A percentile compares a stretch with the other conserved stretches of the same genome.
These are phyloP conservation scores for Sebastiscus albofasciatus DNA, from an alignment of 2,797 vertebrate genomes.

Conservation along the genomic window DNA sequence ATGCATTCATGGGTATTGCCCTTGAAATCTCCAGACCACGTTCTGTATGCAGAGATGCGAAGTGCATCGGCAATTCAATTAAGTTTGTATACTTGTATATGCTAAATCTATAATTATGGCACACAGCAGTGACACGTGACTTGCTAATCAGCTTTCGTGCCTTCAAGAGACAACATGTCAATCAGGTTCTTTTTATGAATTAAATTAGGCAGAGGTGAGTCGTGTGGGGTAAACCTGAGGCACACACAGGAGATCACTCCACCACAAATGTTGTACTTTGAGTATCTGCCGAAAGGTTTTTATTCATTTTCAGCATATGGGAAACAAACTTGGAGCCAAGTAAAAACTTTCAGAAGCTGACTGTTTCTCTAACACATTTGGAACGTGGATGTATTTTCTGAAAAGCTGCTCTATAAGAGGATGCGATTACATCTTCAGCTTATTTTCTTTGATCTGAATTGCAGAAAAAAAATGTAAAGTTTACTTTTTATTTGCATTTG, in stretches of 20 bases:
- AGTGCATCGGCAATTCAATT: slow-evolving; percentile 55
- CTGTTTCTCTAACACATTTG: not conserved
- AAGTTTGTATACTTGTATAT: slow-evolving; percentile 45
- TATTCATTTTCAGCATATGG: not conserved
- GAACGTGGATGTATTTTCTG: not conserved
- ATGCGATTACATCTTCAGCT: not conserved
- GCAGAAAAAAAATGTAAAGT: not conserved
- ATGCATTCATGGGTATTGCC: slow-evolving; percentile 15
- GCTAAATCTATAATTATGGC: slow-evolving; percentile 56
- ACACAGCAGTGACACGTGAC: slow-evolving; percentile 37
- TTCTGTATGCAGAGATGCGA: slow-evolving; percentile 54
- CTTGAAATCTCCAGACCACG: slow-evolving; percentile 55
- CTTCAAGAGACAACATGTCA: slow-evolving; percentile 58
- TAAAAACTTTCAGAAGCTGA: not conserved
- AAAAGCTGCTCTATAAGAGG: not conserved
- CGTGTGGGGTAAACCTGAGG: not conserved
- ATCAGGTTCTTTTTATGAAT: slow-evolving; percentile 52
- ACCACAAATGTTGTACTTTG: not conserved
- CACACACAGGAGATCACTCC: slow-evolving; percentile 1
- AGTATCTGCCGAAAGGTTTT: not conserved
- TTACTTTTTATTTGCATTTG: not conserved
- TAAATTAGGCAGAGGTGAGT: slow-evolving; percentile 37
- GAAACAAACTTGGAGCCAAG: not conserved
- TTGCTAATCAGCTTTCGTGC: slow-evolving; percentile 64
- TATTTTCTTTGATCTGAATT: slow-evolving; percentile 2